Evolutionary conservation across 2,888 invertebrate genomes (phyloP), one percentile per base, ranked within the genome.

Genomic region (Eurois occulta): DNA sequence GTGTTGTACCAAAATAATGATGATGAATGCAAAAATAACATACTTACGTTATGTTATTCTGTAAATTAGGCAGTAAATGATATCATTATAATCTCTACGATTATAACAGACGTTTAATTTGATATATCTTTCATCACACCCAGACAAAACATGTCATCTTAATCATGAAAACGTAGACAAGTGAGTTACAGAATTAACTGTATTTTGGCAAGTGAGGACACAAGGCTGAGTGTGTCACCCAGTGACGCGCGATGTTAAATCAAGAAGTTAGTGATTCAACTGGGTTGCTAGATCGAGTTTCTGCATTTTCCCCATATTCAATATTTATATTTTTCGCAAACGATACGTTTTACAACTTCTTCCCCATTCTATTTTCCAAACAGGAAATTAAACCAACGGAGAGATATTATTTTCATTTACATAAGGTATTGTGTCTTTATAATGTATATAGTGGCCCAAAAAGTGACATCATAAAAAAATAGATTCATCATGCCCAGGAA

Each of bases 211-310:
- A 91, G 91, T 92, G 89, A 87, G 83, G 87, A 87, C 84, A 83
- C 92, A 90, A 92, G 91, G 91, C 88, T 90, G 89, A 70, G 78
- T 92, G 92, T 91, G 91, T 91, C 91, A 91, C 85, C 80, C 72
- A 46, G 62, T 87, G 90, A 89, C 86, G 86, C 46, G 73, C 80
- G 67, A 78, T 80, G 87, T 88, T 88, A 88, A 83, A 87, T 85
- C 72, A 78, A 86, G 86, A 82, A 86, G 80, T 87, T 83, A 80
- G 81, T 87, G 88, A 88, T 83, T 88, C 65, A 65, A 18, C 41
- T 8, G 41, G 41, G 41, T 65, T 65, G 65, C 65, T 65, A 18
- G 8, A 65, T 65, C 41, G 65, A 8, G 0, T 41, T 41, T 65
- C 41, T 28, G 8, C 0, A 18, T 41, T 65, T 41, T 65, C 41